phyloP scores from a whole-genome alignment of 1,140 invertebrate species.

The Artemia franciscana region DNA sequence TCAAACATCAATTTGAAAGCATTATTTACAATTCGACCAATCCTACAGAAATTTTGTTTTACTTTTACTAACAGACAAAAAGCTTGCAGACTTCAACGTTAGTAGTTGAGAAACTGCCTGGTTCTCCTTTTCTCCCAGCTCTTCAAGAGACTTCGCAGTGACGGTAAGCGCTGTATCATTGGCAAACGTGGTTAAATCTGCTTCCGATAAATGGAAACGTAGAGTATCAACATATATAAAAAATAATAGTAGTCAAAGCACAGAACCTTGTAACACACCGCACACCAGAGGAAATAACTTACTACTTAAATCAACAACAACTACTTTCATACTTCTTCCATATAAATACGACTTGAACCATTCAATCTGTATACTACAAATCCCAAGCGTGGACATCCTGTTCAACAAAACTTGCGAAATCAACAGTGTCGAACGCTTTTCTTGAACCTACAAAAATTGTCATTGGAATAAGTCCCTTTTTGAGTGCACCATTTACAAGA shows the following conservation, averaged over 20 bases:
- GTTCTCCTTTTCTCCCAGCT: no score
- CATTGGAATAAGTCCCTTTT: neutral
- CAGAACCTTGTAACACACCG: neutral
- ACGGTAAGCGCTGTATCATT: neutral
- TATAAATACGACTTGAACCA: neutral
- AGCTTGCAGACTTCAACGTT: no score
- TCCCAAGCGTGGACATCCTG: neutral
- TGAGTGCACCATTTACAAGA: neutral
- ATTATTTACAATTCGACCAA: no score
- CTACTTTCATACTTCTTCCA: neutral
- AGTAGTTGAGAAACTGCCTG: no score
- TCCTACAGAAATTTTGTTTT: no score
- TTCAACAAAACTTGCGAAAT: neutral
- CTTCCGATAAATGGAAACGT: neutral
- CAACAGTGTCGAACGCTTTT: neutral
- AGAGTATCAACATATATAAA: neutral
- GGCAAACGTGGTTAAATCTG: neutral
- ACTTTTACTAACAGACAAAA: no score
- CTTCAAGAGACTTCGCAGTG: no score
- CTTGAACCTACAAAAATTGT: neutral
- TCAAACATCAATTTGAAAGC: no score
- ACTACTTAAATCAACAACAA: neutral
- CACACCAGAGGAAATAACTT: neutral
- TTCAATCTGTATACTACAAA: neutral
- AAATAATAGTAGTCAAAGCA: neutral